Percentiles rank a stretch among this genome's conserved stretches.
Evolutionary conservation across 1,140 invertebrate species (phyloP).

Genomic region (Homalodisca vitripennis): DNA sequence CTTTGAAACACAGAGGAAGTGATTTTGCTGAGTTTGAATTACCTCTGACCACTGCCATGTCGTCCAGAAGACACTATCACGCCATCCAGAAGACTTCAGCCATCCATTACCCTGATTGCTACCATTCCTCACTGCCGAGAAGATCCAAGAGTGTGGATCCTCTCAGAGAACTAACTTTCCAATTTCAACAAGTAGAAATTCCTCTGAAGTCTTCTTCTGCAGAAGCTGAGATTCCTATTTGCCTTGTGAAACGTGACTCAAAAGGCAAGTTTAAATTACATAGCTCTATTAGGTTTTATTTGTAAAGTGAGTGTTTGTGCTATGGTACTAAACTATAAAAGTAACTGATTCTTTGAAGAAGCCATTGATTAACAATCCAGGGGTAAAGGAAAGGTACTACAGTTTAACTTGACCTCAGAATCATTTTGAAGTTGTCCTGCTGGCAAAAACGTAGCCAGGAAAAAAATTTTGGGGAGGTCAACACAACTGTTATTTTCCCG

Average conservation of each 20-base stretch:
- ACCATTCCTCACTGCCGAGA: constrained; percentile 64
- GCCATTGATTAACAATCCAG: no score
- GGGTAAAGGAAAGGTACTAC: no score
- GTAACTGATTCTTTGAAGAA: no score
- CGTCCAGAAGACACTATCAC: constrained; percentile 50
- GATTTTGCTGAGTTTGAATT: constrained; percentile 69
- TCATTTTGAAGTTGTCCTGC: no score
- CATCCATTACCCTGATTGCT: constrained; percentile 50
- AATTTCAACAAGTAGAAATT: constrained; percentile 59
- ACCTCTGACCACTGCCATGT: constrained; percentile 58
- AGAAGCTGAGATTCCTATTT: constrained; percentile 68
- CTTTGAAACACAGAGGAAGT: constrained; percentile 59
- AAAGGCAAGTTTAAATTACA: constrained; percentile 34
- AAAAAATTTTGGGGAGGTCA: no score
- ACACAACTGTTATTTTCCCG: no score
- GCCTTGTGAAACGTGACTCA: constrained; percentile 45
- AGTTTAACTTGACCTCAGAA: no score
- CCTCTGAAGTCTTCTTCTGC: constrained; percentile 71
- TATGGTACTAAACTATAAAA: no score
- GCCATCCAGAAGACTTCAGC: constrained; percentile 40
- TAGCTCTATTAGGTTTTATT: no score
- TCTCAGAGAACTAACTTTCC: constrained; percentile 65
- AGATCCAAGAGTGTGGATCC: constrained; percentile 75
- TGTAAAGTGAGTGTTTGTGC: no score
- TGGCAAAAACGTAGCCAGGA: no score